These are phyloP conservation scores for Rhinoderma darwinii DNA, from an alignment of 2,113 vertebrate genomes.

Conservation along the genomic window DNA sequence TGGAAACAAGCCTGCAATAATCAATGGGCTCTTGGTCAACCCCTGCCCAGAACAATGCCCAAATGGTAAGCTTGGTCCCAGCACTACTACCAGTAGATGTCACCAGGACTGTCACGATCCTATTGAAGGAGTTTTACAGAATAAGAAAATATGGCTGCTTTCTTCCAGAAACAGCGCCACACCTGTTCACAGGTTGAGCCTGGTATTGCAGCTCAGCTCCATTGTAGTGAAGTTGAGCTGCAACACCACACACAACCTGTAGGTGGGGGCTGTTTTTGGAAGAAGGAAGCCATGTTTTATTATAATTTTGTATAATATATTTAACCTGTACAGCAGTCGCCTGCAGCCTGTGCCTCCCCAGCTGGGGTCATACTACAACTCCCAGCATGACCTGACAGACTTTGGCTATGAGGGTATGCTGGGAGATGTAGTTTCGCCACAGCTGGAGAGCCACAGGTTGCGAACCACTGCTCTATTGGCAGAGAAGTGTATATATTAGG, in stretches of 20 bases:
- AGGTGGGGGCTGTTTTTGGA: not conserved
- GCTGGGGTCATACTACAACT: not conserved
- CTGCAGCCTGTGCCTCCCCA: too few relatives aligned
- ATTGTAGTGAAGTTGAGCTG: not conserved
- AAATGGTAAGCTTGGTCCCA: conserved; percentile 14
- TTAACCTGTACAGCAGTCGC: too few relatives aligned
- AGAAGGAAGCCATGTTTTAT: not conserved
- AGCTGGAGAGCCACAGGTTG: too few relatives aligned
- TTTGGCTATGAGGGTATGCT: too few relatives aligned
- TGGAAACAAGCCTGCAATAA: not conserved
- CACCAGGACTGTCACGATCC: not conserved
- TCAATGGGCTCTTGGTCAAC: not conserved
- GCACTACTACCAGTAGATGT: not conserved
- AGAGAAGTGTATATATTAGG: not conserved
- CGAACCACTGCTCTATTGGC: too few relatives aligned
- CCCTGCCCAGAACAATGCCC: conserved; percentile 39
- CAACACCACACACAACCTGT: not conserved
- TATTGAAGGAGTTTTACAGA: too few relatives aligned
- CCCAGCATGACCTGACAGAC: not conserved
- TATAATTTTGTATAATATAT: too few relatives aligned
- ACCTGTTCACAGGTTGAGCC: not conserved
- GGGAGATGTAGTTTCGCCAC: too few relatives aligned
- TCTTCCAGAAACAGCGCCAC: not conserved
- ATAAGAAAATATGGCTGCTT: not conserved
- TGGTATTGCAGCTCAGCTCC: not conserved